Evolutionary conservation across 2,797 vertebrate species (phyloP).

Genomic region (Typhlichthys subterraneus): DNA sequence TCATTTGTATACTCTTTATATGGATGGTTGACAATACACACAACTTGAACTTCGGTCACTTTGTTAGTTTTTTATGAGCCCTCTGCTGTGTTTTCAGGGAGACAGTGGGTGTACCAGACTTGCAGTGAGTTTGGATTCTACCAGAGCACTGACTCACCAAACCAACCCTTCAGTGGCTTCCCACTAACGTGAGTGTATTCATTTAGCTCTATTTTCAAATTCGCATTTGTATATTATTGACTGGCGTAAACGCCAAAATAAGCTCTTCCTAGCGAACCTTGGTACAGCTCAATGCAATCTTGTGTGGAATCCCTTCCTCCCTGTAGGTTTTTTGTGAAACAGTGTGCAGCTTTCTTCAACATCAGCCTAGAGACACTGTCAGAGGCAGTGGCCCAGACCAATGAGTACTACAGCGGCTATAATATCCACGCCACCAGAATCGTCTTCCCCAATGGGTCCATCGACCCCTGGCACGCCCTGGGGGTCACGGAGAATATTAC

Average conservation of each 20-base stretch:
- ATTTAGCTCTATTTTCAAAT: not conserved
- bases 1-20: too few relatives aligned
- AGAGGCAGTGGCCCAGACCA: constrained; percentile 64
- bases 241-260: too few relatives aligned
- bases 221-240: too few relatives aligned
- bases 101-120: constrained; percentile 75
- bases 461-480: constrained; percentile 77
- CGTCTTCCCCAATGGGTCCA: constrained; percentile 32
- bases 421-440: constrained; percentile 24
- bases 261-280: too few relatives aligned
- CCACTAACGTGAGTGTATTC: constrained; percentile 66
- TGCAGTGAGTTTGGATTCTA: constrained; percentile 83
- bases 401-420: constrained; percentile 67
- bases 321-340: constrained; percentile 65
- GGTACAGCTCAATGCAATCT: too few relatives aligned
- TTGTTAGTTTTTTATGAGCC: too few relatives aligned
- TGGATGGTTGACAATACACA: too few relatives aligned
- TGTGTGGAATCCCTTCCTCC: constrained; percentile 14
- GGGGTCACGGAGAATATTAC: constrained; percentile 67
- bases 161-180: constrained; percentile 73
- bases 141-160: constrained; percentile 73
- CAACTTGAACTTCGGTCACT: too few relatives aligned
- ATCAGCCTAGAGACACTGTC: constrained; percentile 57
- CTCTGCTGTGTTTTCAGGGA: constrained; percentile 49
- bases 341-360: constrained; percentile 70